Evolutionary conservation across 2,797 vertebrate genomes (phyloP).

Genomic region (Paramormyrops hopkinsi): DNA sequence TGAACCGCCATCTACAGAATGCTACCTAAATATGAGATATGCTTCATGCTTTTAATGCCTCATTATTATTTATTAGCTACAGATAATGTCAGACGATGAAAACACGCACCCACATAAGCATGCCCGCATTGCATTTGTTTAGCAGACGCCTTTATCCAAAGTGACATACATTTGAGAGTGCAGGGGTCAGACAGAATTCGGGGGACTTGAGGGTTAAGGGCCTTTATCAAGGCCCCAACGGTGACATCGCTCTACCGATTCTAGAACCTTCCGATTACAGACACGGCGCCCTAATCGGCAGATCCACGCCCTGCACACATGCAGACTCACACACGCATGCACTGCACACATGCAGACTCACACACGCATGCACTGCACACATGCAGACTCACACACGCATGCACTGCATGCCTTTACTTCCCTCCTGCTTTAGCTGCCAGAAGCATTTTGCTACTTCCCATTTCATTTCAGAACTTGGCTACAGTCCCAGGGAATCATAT

Average conservation of each 20-base stretch:
- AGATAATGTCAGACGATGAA: neutral
- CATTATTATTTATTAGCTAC: neutral
- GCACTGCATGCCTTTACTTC: neutral
- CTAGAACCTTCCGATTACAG: neutral
- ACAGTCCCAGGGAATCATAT: slow-evolving; percentile 15
- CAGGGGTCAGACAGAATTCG: neutral
- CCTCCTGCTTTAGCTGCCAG: neutral
- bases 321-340: neutral
- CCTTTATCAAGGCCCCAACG: neutral
- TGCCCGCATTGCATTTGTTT: neutral
- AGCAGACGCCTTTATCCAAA: neutral
- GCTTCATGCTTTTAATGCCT: neutral
- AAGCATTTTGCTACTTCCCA: neutral
- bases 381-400: neutral
- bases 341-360: neutral
- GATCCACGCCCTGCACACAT: neutral
- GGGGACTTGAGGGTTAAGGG: neutral
- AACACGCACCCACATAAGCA: neutral
- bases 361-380: neutral
- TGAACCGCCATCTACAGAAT: neutral
- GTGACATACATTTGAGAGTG: neutral
- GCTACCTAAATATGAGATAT: neutral
- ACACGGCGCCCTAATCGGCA: neutral
- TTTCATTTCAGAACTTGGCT: slow-evolving; percentile 4
- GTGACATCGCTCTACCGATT: neutral